A percentile compares a stretch with the other conserved stretches of the same genome.
Conservation (phyloP, 2,797 vertebrate species). For the Sebastes trivittatus region DNA sequence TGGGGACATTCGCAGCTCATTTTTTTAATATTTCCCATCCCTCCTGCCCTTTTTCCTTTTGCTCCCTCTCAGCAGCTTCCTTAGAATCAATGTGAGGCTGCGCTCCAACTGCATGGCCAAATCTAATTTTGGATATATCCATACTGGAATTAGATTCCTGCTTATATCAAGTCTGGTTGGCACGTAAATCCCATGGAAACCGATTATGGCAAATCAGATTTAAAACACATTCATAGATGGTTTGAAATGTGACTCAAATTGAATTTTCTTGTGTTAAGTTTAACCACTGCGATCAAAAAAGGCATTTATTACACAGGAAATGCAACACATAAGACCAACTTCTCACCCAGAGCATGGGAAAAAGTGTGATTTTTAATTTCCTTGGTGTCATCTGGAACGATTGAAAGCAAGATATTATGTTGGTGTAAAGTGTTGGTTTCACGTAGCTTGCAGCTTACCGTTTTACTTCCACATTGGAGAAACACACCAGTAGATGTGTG, state of each 20-base stretch:
- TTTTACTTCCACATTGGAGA: slow-evolving; percentile 1
- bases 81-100: slow-evolving; percentile 16
- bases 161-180: no score
- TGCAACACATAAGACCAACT: background rate
- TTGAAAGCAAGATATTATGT: background rate
- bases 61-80: slow-evolving; percentile 5
- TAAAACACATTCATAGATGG: slow-evolving; percentile 23
- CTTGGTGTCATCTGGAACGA: background rate
- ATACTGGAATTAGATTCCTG: slow-evolving; percentile 27
- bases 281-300: background rate
- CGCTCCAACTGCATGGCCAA: slow-evolving; percentile 4
- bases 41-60: background rate
- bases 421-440: background rate
- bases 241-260: slow-evolving; percentile 34
- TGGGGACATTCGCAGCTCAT: background rate
- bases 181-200: slow-evolving; percentile 9
- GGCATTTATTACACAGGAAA: background rate
- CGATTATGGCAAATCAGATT: slow-evolving; percentile 30
- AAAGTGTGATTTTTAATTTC: background rate
- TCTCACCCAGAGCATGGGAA: background rate
- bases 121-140: slow-evolving; percentile 37
- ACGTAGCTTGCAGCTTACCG: background rate
- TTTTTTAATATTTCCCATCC: background rate
- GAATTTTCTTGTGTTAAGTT: background rate
- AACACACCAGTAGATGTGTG: background rate